phyloP scores from a whole-genome alignment of 2,888 invertebrate genomes.

The Byasa hedistus region DNA sequence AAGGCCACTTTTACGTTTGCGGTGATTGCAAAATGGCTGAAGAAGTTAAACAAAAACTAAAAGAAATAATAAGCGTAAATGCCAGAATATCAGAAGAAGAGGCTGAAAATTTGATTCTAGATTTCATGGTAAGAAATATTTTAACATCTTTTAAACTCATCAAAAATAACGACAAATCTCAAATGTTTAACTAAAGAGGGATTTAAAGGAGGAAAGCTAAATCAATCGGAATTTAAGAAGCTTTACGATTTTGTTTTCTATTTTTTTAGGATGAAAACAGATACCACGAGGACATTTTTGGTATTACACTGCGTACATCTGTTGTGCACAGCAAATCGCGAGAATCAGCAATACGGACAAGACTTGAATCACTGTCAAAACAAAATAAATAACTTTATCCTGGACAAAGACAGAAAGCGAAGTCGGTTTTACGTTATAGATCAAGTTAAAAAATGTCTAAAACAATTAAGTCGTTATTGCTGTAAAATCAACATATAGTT shows the following conservation, averaged over 20 bases:
- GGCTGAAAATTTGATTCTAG: conserved; percentile 89
- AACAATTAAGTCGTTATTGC: neutral
- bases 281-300: conserved; percentile 98
- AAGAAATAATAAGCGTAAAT: conserved; percentile 83
- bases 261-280: conserved; percentile 90
- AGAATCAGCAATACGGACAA: conserved; percentile 84
- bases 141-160: no score
- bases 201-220: no score
- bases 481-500: neutral
- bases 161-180: no score
- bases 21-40: conserved; percentile 99
- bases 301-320: conserved; percentile 93
- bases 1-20: conserved; percentile 96
- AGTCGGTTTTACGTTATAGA: neutral
- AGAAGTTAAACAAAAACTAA: conserved; percentile 93
- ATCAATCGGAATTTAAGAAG: neutral
- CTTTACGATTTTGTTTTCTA: neutral
- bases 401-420: neutral
- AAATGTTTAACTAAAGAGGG: no score
- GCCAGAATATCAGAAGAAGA: conserved; percentile 87
- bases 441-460: neutral
- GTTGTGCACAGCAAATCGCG: conserved; percentile 92
- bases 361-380: conserved; percentile 49
- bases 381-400: neutral
- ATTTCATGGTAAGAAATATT: conserved; percentile 86